Base-by-base conservation (phyloP, 2,888 invertebrate species). In the Drosophila falleni region DNA sequence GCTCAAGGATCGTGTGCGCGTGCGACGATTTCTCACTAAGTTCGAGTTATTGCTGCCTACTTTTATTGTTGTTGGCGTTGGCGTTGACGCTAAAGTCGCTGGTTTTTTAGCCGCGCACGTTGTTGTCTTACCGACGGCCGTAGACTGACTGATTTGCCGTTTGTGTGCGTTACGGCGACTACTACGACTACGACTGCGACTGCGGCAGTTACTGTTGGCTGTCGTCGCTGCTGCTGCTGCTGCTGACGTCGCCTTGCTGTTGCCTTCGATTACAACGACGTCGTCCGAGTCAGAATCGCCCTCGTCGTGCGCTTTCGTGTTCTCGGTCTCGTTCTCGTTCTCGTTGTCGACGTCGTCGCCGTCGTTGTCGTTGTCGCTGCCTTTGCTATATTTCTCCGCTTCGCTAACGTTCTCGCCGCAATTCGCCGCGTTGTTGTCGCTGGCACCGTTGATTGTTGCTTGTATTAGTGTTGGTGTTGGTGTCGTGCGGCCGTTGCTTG, bases 51-150 rank as follows among this genome's bases (percentile, higher is more conserved):
- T 77, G 75, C 63, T 74, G 54, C 44, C 63, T 65, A 72, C 74
- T 80, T 70, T 72, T 44, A 51, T 37, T 59, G 72, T 16, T 68
- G 70, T 44, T 53, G 70, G 2, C 31, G 62, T 15, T 56, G 26
- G 11, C 56, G 46, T 29, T 56, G 26, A 15, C 56, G 46, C 11
- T 46, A 46, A 46, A 33, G 44, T 60, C 63, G 70, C 55, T 67
- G 49, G 26, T 64, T 89, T 84, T 87, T 84, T 87, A 87, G 89
- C 87, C 89, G 81, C 84, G 84, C 87, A 89, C 90, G 91, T 90
- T 90, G 90, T 87, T 91, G 81, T 89, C 91, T 91, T 91, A 81
- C 85, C 91, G 91, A 91, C 91, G 91, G 91, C 90, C 90, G 89
- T 80, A 80, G 90, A 90, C 86, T 90, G 91, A 91, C 89, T 91